Evolutionary conservation across 2,797 vertebrate genomes (phyloP).

Genomic region (Trematomus bernacchii): DNA sequence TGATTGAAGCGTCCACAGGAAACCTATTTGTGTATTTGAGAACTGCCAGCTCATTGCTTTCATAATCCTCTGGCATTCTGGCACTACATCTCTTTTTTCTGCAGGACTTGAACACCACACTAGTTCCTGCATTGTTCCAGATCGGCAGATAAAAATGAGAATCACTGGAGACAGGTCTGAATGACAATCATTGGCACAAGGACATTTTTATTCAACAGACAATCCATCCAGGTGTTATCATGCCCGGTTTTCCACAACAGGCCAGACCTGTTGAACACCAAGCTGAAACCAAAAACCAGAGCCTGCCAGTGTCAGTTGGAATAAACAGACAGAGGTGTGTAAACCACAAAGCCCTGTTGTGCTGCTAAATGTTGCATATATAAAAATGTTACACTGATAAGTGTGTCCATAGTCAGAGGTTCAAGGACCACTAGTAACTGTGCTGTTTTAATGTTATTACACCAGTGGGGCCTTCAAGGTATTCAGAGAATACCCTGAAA

Average conservation of each 20-base stretch:
- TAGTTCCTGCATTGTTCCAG: background rate
- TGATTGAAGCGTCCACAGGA: too few relatives aligned
- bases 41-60: too few relatives aligned
- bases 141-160: background rate
- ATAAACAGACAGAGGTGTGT: background rate
- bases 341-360: conserved; percentile 5
- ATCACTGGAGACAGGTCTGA: background rate
- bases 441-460: background rate
- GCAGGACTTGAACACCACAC: background rate
- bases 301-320: conserved; percentile 10
- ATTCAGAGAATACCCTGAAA: too few relatives aligned
- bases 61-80: too few relatives aligned
- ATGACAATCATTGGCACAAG: background rate
- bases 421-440: background rate
- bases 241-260: conserved; percentile 34
- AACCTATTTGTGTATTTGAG: too few relatives aligned
- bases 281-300: conserved; percentile 39
- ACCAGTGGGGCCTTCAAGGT: background rate
- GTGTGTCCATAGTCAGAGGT: background rate
- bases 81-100: too few relatives aligned
- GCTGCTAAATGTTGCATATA: background rate
- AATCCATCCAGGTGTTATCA: conserved; percentile 22
- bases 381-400: conserved; percentile 20
- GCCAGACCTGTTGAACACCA: conserved; percentile 46
- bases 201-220: background rate